Percentiles rank a stretch among this genome's conserved stretches.
Conservation (phyloP, 2,113 vertebrate genomes). For the Chaetodon trifascialis region DNA sequence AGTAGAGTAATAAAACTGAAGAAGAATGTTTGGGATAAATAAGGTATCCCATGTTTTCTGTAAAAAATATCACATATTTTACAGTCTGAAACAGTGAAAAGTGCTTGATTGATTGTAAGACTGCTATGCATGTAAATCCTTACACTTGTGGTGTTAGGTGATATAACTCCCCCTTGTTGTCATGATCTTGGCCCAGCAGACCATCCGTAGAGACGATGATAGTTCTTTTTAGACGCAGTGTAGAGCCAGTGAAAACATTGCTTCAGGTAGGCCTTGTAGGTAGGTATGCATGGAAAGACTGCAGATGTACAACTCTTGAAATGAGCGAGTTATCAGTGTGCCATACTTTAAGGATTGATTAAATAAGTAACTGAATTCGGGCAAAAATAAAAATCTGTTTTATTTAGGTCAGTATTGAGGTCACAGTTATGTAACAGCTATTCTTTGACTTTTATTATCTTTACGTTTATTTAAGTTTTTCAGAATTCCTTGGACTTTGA, state of each 20-base stretch:
- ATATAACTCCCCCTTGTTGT: neutral
- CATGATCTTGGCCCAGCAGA: neutral
- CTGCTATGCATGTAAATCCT: slow-evolving; percentile 7
- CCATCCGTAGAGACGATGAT: neutral
- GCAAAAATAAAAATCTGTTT: no score
- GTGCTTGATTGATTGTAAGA: slow-evolving; percentile 13
- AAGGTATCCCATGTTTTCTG: neutral
- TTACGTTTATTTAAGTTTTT: no score
- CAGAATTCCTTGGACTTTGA: no score
- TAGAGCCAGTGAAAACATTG: slow-evolving; percentile 3
- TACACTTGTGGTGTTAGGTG: slow-evolving; percentile 1
- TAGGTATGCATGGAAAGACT: neutral
- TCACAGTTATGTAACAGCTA: no score
- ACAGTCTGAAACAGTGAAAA: slow-evolving; percentile 13
- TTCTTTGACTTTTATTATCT: no score
- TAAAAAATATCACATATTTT: slow-evolving; percentile 12
- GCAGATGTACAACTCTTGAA: neutral
- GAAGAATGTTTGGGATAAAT: slow-evolving; percentile 1
- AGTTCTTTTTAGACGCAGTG: neutral
- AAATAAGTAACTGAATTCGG: neutral
- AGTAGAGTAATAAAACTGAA: neutral
- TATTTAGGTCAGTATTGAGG: no score
- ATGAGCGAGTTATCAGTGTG: neutral
- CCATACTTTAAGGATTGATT: neutral
- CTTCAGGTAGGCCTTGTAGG: neutral